Percentiles rank a stretch among this genome's conserved stretches.
Conservation (phyloP, 2,113 vertebrate species). For the Brevimyrus niger region DNA sequence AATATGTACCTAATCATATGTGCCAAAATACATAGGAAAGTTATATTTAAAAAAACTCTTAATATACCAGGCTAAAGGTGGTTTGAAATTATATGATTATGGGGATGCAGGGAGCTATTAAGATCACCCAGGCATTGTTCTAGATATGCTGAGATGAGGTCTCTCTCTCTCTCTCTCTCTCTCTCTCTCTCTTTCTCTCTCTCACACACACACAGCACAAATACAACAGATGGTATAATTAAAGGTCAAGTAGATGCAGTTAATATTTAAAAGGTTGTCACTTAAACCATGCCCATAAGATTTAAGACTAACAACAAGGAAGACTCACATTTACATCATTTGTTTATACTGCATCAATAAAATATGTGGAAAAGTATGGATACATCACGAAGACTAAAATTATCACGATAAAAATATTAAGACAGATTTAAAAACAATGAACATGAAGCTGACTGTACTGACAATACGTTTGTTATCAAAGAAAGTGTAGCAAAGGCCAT, state of each 20-base stretch:
- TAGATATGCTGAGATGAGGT: neutral
- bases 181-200: neutral
- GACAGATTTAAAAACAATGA: neutral
- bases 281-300: neutral
- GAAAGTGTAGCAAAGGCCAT: neutral
- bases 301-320: neutral
- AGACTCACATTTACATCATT: neutral
- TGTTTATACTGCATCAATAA: neutral
- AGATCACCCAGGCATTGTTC: neutral
- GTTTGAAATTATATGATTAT: neutral
- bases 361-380: neutral
- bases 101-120: neutral
- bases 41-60: neutral
- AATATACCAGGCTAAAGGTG: neutral
- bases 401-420: neutral
- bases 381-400: neutral
- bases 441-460: neutral
- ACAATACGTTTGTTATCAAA: neutral
- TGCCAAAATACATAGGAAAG: neutral
- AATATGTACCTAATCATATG: neutral
- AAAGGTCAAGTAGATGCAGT: neutral
- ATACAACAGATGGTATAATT: neutral
- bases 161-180: neutral
- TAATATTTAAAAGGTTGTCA: neutral
- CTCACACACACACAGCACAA: neutral